These are phyloP conservation scores for Limanda limanda DNA, from an alignment of 2,113 vertebrate genomes.

Conservation along the genomic window DNA sequence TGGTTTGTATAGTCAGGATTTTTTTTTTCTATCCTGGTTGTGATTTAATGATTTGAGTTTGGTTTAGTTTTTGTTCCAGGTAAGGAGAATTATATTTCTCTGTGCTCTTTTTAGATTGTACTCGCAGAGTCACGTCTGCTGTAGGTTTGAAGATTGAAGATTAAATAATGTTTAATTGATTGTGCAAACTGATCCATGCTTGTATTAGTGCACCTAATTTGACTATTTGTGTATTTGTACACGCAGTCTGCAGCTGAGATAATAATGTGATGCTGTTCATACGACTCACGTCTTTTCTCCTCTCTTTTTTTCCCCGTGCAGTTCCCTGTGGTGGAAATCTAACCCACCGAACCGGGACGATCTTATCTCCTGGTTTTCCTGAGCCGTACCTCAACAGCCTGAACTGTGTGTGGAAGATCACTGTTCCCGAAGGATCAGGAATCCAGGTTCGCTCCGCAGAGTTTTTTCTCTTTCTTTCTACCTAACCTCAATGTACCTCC, in stretches of 20 bases:
- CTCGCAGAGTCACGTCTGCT: background rate
- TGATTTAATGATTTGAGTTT: background rate
- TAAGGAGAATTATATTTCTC: background rate
- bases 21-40: background rate
- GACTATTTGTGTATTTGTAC: background rate
- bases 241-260: background rate
- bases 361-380: constrained; percentile 95
- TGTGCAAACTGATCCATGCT: background rate
- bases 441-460: constrained; percentile 87
- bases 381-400: constrained; percentile 98
- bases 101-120: background rate
- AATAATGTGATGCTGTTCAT: background rate
- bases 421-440: constrained; percentile 94
- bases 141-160: constrained; percentile 1
- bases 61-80: background rate
- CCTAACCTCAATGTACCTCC: background rate
- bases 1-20: background rate
- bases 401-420: constrained; percentile 98
- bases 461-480: background rate
- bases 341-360: constrained; percentile 93
- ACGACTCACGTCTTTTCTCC: background rate
- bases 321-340: constrained; percentile 97
- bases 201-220: background rate
- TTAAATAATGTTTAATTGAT: constrained; percentile 1
- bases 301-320: constrained; percentile 60